Base-by-base conservation (phyloP, 2,113 vertebrate genomes). In the Solea solea region DNA sequence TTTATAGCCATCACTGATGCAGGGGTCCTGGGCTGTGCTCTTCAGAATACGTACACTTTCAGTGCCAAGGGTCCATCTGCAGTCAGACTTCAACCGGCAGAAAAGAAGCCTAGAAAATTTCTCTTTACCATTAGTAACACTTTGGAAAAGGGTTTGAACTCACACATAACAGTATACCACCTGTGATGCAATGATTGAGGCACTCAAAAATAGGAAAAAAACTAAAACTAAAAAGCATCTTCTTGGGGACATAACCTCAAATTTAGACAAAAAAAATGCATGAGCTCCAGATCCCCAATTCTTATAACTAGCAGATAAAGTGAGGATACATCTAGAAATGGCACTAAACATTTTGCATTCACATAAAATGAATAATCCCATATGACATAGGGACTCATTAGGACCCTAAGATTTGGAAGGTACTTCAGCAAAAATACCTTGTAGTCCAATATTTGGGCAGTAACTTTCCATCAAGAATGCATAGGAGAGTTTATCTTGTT, bases 121-220 rank as follows among this genome's bases (percentile, higher is more conserved):
- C 97, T 99, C 96, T 99, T 98, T 99, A 97, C 97, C 98, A 99
- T 99, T 99, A 99, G 98, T 99, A 99, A 99, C 98, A 99, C 97
- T 99, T 99, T 98, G 96, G 96, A 99, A 98, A 94, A 98, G 95
- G 96, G 93, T 94, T 94, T 91, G 88, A 94, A 94, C 90, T 94
- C 91, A 94, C 92, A 95, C 92, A 95, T 90, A 94, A 93, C 83
- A 94, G 92, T 87, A 95, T 92, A 94, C 93, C 93, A 94, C 92
- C 93, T 94, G 89, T 91, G 90, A 79, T 85, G 85, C 83, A 90
- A 84, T 89, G 72, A 90, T 79, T 88, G 79, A 91, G 79, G 86
- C 82, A 93, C 88, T 93, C 83, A 58, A 15, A 53, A 88, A 79
- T 85, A n/a, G 54, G 77, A 70, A 8, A 55, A 87, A 82, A 83